Conservation (phyloP, 2,888 invertebrate species). For the Dascillus cervinus region DNA sequence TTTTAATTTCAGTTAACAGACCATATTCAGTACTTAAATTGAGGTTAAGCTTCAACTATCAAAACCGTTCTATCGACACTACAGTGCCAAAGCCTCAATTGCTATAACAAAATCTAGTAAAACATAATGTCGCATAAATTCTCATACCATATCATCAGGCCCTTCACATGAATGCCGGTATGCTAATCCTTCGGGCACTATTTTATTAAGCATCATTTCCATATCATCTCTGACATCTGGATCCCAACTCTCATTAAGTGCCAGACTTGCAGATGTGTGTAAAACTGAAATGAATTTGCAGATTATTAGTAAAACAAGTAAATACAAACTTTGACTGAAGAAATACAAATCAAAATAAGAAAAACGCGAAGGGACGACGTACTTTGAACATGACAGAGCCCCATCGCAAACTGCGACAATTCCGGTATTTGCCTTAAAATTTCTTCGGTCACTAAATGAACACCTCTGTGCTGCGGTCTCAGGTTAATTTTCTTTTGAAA, state of each 20-base stretch:
- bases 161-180: slow-evolving; percentile 97
- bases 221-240: slow-evolving; percentile 95
- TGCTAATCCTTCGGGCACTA: slow-evolving; percentile 93
- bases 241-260: slow-evolving; percentile 97
- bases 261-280: slow-evolving; percentile 96
- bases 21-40: no score
- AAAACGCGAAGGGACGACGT: slow-evolving; percentile 45
- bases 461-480: slow-evolving; percentile 92
- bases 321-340: no score
- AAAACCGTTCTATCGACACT: no score
- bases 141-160: slow-evolving; percentile 93
- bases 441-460: slow-evolving; percentile 95
- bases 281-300: slow-evolving; percentile 64
- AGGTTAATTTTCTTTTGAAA: slow-evolving; percentile 96
- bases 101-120: no score
- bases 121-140: no score
- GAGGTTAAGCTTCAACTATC: no score
- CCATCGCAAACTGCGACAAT: slow-evolving; percentile 88
- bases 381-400: slow-evolving; percentile 96
- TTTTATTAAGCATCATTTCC: slow-evolving; percentile 99
- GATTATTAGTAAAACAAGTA: background rate
- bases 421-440: slow-evolving; percentile 92
- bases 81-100: no score
- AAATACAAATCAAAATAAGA: background rate
- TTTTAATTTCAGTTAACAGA: no score